Base-by-base conservation (phyloP, 2,113 vertebrate genomes). In the Poeciliopsis retropinna region DNA sequence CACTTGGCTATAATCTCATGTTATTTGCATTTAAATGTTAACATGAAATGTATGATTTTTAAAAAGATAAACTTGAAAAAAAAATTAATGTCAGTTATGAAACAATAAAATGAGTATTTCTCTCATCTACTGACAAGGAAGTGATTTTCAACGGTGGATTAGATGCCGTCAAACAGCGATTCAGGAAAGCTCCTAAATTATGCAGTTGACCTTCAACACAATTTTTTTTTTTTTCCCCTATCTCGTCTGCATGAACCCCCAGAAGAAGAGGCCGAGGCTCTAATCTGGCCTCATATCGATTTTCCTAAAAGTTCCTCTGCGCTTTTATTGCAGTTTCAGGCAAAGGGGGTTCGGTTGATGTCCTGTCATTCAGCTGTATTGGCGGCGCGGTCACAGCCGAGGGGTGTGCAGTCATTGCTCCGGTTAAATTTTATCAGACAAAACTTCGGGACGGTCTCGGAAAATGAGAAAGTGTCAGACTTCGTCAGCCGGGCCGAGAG, bases 251-350 rank as follows among this genome's bases (percentile, higher is more conserved):
- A 41, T 73, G 76, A 79, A 73, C 75, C 75, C 75, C 65, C 51
- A 6, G 30, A 72, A 81, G 70, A 67, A 32, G 62, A 72, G 61
- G 68, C 63, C n/a, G 6, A n/a, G 44, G 57, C 66, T 72, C 65
- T 80, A 79, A 87, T 88, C 78, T 79, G 70, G 78, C 79, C 78
- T 84, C 62, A 73, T 70, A 80, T 84, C 77, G 80, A 82, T 88
- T 83, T n/a, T 76, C 67, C 47, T 76, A 65, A 75, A 85, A 87
- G 66, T 79, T 84, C 31, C 75, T 13, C 68, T 75, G 30, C 76
- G 72, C 30, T 76, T 85, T 81, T 80, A 81, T 68, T 78, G 73
- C 79, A 64, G 67, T 79, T 83, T 68, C 34, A 66, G 63, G 14
- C 27, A 6, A 73, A 61, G 66, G 37, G 60, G 60, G 67, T 86